These are phyloP conservation scores for Heliothis peltigera DNA, from an alignment of 2,888 invertebrate genomes.

Conservation along the genomic window DNA sequence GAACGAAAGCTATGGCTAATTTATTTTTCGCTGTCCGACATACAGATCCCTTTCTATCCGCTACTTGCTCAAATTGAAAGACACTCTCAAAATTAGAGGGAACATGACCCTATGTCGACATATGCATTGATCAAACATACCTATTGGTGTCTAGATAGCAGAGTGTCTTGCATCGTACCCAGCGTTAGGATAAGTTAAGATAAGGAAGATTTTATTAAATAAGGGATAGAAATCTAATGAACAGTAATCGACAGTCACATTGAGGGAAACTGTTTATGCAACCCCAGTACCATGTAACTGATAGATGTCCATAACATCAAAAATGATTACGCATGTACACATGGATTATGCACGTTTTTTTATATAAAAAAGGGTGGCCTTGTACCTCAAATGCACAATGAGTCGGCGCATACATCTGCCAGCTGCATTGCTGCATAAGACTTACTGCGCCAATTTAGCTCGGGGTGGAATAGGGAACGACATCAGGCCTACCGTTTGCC, in stretches of 20 bases:
- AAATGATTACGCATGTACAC: background rate
- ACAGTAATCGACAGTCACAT: background rate
- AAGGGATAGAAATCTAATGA: background rate
- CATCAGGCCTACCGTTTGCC: background rate
- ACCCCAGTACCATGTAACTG: background rate
- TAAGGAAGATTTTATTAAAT: no score
- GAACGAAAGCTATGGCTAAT: background rate
- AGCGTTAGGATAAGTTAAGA: no score
- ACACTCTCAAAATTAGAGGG: no score
- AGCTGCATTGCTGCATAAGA: slow-evolving; percentile 45
- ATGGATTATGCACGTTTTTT: slow-evolving; percentile 1
- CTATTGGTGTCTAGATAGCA: no score
- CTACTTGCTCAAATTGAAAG: no score
- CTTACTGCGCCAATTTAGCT: slow-evolving; percentile 25
- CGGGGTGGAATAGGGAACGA: slow-evolving; percentile 23
- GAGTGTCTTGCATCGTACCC: no score
- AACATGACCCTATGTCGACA: no score
- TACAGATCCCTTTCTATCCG: background rate
- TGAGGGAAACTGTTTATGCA: background rate
- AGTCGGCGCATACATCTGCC: slow-evolving; percentile 30
- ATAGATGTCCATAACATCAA: slow-evolving; percentile 1
- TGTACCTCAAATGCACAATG: slow-evolving; percentile 13
- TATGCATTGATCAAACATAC: no score
- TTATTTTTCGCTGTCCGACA: background rate
- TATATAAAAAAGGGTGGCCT: slow-evolving; percentile 5